Base-by-base conservation (phyloP, 2,888 invertebrate species). In the Malthinus flaveolus region DNA sequence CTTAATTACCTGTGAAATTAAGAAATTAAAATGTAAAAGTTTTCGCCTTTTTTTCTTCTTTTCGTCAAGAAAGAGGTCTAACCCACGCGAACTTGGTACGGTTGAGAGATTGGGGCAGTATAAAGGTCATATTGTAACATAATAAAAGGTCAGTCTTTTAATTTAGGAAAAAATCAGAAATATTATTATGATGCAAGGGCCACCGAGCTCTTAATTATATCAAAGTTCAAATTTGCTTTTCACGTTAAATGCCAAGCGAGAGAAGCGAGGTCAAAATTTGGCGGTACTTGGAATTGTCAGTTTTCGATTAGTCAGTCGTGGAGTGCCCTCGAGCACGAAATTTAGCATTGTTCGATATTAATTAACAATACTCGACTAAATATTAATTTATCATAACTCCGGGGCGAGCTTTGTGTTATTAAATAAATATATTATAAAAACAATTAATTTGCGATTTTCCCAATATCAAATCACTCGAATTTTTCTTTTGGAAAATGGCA, bases 1-100 rank as follows among this genome's bases (percentile, higher is more conserved):
- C 54, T 59, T 59, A 59, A 59, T 59, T 59, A 59, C 47, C 59
- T 59, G 54, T 59, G 59, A 59, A 59, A 59, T 54, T 59, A 47
- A 35, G 23, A 49, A 48, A 53, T 58, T 58, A 53, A 33, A 58
- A 49, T 49, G 36, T 53, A 47, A 47, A 52, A 58, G n/a, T n/a
- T n/a, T n/a, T n/a, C n/a, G n/a, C n/a, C n/a, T n/a, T 49, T 44
- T 15, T 46, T 45, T 35, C 32, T 44, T 52, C 51, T 53, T 49
- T 31, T 10, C 34, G 42, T 34, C 10, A 37, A 52, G n/a, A 36
- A 45, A 50, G 50, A 12, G 23, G 15, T 42, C 39, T 15, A 12
- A 46, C 10, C n/a, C 37, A 11, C 13, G 8, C 15, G 10, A 50
- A 45, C 49, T 55, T 59, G 23, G 53, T 47, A 51, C 55, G 64